A percentile compares a stretch with the other conserved stretches of the same genome.
phyloP scores from a whole-genome alignment of 2,888 invertebrate genomes.

The Sarcophaga caerulescens region DNA sequence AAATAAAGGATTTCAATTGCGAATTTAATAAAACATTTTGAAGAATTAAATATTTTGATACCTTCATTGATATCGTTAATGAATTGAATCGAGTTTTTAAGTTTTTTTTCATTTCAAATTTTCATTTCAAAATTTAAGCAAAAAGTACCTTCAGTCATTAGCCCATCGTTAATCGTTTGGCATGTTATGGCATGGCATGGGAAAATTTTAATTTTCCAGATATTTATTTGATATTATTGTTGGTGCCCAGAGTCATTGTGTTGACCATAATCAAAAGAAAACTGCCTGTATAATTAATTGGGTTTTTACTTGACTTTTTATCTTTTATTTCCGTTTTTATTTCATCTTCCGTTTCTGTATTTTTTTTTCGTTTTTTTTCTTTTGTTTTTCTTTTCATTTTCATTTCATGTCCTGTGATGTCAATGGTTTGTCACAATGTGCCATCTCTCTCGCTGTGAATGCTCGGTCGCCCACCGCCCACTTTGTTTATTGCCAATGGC shows the following conservation, averaged over 20 bases:
- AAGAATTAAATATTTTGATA: too few species aligned
- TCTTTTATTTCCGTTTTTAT: constrained; percentile 50
- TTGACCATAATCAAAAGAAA: constrained; percentile 56
- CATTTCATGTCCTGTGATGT: constrained; percentile 26
- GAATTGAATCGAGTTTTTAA: too few species aligned
- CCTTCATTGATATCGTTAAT: too few species aligned
- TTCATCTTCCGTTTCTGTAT: constrained; percentile 10
- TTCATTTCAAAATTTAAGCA: too few species aligned
- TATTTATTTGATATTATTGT: background rate
- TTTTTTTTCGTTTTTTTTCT: constrained; percentile 21
- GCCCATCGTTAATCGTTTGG: background rate
- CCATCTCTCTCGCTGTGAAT: background rate
- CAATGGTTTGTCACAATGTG: constrained; percentile 11
- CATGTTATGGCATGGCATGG: background rate
- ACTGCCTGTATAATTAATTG: constrained; percentile 58
- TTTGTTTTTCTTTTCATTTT: constrained; percentile 29
- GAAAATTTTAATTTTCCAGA: background rate
- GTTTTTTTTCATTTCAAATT: too few species aligned
- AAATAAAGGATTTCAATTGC: too few species aligned
- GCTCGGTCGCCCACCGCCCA: background rate
- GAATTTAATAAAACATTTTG: too few species aligned
- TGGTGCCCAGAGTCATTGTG: background rate
- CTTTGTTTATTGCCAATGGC: constrained; percentile 32
- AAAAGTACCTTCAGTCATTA: too few species aligned
- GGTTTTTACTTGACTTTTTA: constrained; percentile 58